Percentiles rank a stretch among this genome's conserved stretches.
These are phyloP conservation scores for Cremastobaeus sp. DNA, from an alignment of 2,888 invertebrate species.

Conservation along the genomic window DNA sequence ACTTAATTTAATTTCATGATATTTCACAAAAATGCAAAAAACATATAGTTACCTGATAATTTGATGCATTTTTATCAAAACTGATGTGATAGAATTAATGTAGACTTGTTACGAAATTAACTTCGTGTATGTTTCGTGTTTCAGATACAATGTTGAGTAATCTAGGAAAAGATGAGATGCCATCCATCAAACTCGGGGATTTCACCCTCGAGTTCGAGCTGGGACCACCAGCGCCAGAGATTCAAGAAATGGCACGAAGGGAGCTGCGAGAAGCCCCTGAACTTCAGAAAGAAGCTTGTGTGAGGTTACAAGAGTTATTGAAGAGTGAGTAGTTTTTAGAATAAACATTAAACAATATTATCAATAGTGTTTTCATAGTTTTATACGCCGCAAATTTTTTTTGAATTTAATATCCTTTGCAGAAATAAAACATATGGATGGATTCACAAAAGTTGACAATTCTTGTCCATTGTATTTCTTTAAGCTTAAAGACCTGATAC, in stretches of 20 bases:
- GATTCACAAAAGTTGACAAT: too few species aligned
- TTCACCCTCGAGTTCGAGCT: constrained; percentile 85
- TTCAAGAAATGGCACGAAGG: constrained; percentile 83
- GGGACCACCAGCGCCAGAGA: constrained; percentile 82
- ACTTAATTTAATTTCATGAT: too few species aligned
- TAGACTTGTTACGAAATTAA: not conserved
- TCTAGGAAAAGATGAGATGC: constrained; percentile 81
- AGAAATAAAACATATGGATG: too few species aligned
- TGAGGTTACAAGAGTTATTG: constrained; percentile 81
- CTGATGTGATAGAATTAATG: not conserved
- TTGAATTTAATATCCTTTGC: too few species aligned
- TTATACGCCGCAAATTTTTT: too few species aligned
- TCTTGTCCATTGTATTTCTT: too few species aligned
- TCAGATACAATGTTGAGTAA: constrained; percentile 87
- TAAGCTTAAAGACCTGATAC: too few species aligned
- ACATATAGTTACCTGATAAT: too few species aligned
- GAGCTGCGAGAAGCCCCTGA: constrained; percentile 86
- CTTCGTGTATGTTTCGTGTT: constrained; percentile 29
- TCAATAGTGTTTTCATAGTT: not conserved
- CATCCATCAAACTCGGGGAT: constrained; percentile 84
- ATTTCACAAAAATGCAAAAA: not conserved
- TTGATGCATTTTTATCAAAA: not conserved
- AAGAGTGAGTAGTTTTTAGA: constrained; percentile 79
- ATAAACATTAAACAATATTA: not conserved
- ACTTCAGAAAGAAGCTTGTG: constrained; percentile 80